Evolutionary conservation across 1,140 invertebrate species (phyloP).

Genomic region (Polyergus mexicanus): DNA sequence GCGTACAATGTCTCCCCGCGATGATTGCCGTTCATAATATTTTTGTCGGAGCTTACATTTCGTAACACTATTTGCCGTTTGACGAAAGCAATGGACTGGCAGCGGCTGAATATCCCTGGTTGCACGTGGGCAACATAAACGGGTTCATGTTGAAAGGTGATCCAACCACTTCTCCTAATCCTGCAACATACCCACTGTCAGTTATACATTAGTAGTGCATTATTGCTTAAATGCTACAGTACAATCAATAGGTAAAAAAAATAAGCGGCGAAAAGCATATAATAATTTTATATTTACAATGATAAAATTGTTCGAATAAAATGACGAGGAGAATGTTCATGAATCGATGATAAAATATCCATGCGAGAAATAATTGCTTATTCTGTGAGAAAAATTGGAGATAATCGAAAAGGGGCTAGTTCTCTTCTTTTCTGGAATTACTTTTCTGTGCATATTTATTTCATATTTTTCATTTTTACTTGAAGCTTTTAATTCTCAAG

Average conservation of each 20-base stretch:
- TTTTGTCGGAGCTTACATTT: constrained; percentile 70
- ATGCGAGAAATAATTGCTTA: background rate
- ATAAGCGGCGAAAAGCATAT: constrained; percentile 16
- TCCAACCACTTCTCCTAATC: constrained; percentile 92
- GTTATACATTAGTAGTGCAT: constrained; percentile 78
- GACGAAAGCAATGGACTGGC: constrained; percentile 93
- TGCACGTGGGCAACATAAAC: constrained; percentile 95
- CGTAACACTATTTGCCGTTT: constrained; percentile 90
- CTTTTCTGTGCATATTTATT: background rate
- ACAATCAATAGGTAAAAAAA: constrained; percentile 16
- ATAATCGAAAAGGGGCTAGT: background rate
- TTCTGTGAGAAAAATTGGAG: background rate
- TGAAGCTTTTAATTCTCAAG: constrained; percentile 8
- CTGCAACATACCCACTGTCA: constrained; percentile 86
- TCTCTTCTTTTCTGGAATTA: constrained; percentile 4
- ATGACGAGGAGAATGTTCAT: background rate
- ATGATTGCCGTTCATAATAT: constrained; percentile 4
- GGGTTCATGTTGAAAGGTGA: constrained; percentile 96
- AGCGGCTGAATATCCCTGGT: constrained; percentile 91
- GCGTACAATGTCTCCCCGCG: constrained; percentile 54
- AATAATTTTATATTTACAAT: background rate
- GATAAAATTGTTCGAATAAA: constrained; percentile 9
- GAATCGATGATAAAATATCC: background rate
- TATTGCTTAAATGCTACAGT: constrained; percentile 34
- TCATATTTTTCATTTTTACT: background rate